phyloP scores from a whole-genome alignment of 2,888 invertebrate species.

The Ophion ventricosus region DNA sequence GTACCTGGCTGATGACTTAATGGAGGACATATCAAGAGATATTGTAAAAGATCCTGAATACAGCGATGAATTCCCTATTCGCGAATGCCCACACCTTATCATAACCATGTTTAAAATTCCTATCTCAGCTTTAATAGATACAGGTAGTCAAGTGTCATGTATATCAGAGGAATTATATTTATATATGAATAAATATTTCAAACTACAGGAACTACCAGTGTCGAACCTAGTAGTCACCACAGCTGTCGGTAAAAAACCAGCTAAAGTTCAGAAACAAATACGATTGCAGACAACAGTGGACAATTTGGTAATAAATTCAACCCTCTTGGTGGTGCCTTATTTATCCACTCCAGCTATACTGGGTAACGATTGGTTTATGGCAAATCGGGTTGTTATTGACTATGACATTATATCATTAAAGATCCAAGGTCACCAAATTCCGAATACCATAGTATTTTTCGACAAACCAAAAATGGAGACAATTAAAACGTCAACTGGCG shows the following conservation, averaged over 20 bases:
- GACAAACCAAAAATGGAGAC: too few relatives aligned
- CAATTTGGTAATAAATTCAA: slow-evolving; percentile 23
- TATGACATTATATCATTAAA: too few relatives aligned
- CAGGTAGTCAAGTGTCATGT: slow-evolving; percentile 23
- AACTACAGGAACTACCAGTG: slow-evolving; percentile 29
- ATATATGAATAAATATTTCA: slow-evolving; percentile 20
- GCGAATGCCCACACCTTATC: too few relatives aligned
- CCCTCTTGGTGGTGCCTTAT: background rate
- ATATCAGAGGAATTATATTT: background rate
- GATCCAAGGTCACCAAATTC: too few relatives aligned
- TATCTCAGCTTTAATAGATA: background rate
- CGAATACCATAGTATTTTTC: too few relatives aligned
- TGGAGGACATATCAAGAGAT: too few relatives aligned
- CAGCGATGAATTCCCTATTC: too few relatives aligned
- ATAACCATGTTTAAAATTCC: background rate
- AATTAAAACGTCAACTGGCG: too few relatives aligned
- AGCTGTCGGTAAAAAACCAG: slow-evolving; percentile 58
- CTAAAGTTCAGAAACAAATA: background rate
- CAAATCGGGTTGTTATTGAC: too few relatives aligned
- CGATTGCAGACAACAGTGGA: background rate
- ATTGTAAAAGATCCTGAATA: too few relatives aligned
- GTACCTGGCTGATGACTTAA: too few relatives aligned
- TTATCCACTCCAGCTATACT: background rate
- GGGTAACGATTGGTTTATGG: too few relatives aligned
- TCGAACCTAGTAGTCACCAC: slow-evolving; percentile 53